Evolutionary conservation across 2,797 vertebrate genomes (phyloP).

Genomic region (Leptatherina wallacei): DNA sequence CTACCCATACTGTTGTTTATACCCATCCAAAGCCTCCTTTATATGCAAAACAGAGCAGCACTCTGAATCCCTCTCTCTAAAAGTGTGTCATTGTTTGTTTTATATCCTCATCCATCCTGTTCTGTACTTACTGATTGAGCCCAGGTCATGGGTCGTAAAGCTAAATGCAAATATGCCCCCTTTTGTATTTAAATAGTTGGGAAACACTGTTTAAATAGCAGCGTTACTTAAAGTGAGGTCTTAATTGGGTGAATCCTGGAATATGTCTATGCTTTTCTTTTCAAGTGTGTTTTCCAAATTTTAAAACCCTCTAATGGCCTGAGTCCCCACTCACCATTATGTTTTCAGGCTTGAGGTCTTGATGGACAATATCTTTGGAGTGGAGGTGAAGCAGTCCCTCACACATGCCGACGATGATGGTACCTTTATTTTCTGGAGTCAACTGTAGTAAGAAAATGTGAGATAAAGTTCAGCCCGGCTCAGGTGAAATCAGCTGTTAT

Average conservation of each 20-base stretch:
- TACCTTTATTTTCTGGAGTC: slow-evolving; percentile 63
- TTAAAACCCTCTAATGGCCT: neutral
- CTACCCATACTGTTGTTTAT: too few species aligned
- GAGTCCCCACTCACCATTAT: slow-evolving; percentile 78
- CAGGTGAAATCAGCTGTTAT: neutral
- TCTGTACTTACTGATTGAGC: too few species aligned
- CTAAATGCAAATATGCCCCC: too few species aligned
- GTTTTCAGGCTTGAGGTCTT: slow-evolving; percentile 86
- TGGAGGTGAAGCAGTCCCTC: slow-evolving; percentile 80
- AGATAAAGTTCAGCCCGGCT: slow-evolving; percentile 10
- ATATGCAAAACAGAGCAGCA: too few species aligned
- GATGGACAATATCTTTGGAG: slow-evolving; percentile 81
- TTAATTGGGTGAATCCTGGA: neutral
- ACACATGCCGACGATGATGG: slow-evolving; percentile 82
- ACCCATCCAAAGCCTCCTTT: too few species aligned
- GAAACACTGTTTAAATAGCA: too few species aligned
- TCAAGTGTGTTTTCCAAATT: neutral
- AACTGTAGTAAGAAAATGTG: slow-evolving; percentile 57
- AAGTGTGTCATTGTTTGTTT: too few species aligned
- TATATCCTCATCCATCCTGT: too few species aligned
- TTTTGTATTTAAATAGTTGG: too few species aligned
- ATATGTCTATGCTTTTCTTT: neutral
- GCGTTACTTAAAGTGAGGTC: neutral
- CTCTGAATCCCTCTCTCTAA: too few species aligned
- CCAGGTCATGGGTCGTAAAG: too few species aligned